Evolutionary conservation across 2,113 vertebrate genomes (phyloP).

Genomic region (Ceyx cyanopectus): DNA sequence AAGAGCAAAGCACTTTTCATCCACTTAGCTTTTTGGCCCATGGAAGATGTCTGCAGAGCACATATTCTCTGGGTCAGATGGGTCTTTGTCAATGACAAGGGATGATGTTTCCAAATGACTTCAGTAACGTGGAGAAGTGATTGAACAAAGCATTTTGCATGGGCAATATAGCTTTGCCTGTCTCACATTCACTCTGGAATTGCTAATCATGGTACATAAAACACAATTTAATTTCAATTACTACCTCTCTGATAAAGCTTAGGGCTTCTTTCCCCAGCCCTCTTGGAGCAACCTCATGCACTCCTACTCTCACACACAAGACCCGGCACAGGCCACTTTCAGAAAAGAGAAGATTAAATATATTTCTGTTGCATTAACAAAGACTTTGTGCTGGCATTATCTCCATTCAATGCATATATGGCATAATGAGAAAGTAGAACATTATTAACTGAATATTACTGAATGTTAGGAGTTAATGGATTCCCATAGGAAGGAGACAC

Average conservation of each 20-base stretch:
- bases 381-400: neutral
- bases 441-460: neutral
- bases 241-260: neutral
- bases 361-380: neutral
- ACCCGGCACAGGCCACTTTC: neutral
- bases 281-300: fast-evolving
- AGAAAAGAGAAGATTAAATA: neutral
- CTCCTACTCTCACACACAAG: neutral
- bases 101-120: neutral
- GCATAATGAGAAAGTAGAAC: neutral
- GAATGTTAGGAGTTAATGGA: neutral
- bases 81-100: neutral
- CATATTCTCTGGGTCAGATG: neutral
- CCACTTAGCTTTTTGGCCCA: neutral
- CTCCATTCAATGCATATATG: neutral
- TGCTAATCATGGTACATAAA: neutral
- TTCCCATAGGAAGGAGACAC: neutral
- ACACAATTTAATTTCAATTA: slow-evolving; percentile 46
- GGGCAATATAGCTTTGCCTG: neutral
- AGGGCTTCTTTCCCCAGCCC: neutral
- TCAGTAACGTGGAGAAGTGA: neutral
- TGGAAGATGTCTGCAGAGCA: neutral
- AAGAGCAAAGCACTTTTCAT: neutral
- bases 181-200: neutral
- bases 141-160: neutral